Percentiles rank a stretch among this genome's conserved stretches.
Evolutionary conservation across 2,797 vertebrate genomes (phyloP).

Genomic region (Rallus crepitans): DNA sequence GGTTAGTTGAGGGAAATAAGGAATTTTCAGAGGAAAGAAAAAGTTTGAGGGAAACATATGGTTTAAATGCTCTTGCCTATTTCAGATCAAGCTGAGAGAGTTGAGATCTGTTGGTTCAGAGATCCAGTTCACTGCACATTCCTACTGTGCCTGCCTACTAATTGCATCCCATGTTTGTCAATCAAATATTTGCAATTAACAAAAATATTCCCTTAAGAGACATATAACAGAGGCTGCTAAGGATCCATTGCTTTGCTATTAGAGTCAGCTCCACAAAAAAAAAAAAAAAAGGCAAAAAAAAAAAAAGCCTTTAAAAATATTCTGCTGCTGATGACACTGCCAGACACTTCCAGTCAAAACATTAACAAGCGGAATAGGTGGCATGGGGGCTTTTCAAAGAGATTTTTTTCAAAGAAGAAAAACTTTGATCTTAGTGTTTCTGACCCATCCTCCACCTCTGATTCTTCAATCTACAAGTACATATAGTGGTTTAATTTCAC

Average conservation of each 20-base stretch:
- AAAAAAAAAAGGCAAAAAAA: neutral
- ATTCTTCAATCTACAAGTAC: slow-evolving; percentile 80
- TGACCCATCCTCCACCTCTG: slow-evolving; percentile 82
- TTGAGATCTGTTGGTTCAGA: slow-evolving; percentile 91
- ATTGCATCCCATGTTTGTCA: slow-evolving; percentile 98
- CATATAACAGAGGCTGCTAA: slow-evolving; percentile 79
- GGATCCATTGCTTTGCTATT: slow-evolving; percentile 76
- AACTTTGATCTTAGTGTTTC: slow-evolving; percentile 83
- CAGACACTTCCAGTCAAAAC: slow-evolving; percentile 82
- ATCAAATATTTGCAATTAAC: slow-evolving; percentile 93
- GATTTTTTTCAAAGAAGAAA: slow-evolving; percentile 81
- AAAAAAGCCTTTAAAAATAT: slow-evolving; percentile 73
- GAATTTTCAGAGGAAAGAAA: slow-evolving; percentile 73
- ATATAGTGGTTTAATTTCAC: slow-evolving; percentile 81
- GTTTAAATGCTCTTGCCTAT: slow-evolving; percentile 88
- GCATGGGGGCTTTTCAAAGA: slow-evolving; percentile 79
- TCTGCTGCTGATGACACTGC: slow-evolving; percentile 72
- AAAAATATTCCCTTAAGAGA: slow-evolving; percentile 88
- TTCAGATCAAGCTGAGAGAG: slow-evolving; percentile 91
- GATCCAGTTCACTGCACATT: slow-evolving; percentile 94
- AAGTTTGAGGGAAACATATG: slow-evolving; percentile 91
- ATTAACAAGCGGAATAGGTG: slow-evolving; percentile 82
- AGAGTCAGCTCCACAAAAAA: slow-evolving; percentile 60
- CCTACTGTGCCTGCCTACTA: slow-evolving; percentile 89
- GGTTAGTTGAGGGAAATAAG: slow-evolving; percentile 81